phyloP scores from a whole-genome alignment of 2,888 invertebrate genomes.

The Xestobium rufovillosum region DNA sequence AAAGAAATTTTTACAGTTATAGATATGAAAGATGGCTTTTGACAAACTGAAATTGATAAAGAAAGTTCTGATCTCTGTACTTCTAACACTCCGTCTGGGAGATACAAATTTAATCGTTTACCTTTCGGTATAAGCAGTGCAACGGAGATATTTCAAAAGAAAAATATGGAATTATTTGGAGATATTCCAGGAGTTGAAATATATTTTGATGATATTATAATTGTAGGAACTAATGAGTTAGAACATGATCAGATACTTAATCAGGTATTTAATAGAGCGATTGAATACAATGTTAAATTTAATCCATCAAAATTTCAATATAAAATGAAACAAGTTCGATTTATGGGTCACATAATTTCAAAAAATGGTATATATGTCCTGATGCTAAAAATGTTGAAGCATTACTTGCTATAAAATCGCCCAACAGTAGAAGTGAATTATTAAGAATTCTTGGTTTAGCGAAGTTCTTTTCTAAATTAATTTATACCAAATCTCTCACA shows the following conservation, averaged over 20 bases:
- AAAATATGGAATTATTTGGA: conserved; percentile 12
- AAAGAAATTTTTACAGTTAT: conserved; percentile 17
- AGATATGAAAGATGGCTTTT: conserved; percentile 19
- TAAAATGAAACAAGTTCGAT: conserved; percentile 20
- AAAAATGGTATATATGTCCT: conserved; percentile 19
- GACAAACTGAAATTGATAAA: conserved; percentile 17
- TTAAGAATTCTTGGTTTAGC: conserved; percentile 28
- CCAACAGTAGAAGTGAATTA: conserved; percentile 25
- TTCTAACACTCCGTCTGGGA: conserved; percentile 19
- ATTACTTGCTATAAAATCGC: conserved; percentile 22
- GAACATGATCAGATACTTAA: conserved; percentile 19
- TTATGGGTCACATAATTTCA: conserved; percentile 23
- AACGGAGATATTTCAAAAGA: conserved; percentile 13
- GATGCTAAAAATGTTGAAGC: conserved; percentile 24
- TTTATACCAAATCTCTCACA: conserved; percentile 20
- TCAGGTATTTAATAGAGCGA: conserved; percentile 20
- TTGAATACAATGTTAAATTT: conserved; percentile 21
- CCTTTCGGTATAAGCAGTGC: conserved; percentile 13
- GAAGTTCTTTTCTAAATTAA: conserved; percentile 24
- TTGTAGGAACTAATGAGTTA: conserved; percentile 13
- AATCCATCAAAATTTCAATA: conserved; percentile 24
- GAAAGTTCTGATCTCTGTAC: conserved; percentile 17
- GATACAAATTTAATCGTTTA: conserved; percentile 17
- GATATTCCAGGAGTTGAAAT: conserved; percentile 15
- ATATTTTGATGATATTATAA: conserved; percentile 22